Evolutionary conservation across 1,140 invertebrate genomes (phyloP), one percentile per base, ranked within the genome.

Genomic region (Panagrolaimus sp.): DNA sequence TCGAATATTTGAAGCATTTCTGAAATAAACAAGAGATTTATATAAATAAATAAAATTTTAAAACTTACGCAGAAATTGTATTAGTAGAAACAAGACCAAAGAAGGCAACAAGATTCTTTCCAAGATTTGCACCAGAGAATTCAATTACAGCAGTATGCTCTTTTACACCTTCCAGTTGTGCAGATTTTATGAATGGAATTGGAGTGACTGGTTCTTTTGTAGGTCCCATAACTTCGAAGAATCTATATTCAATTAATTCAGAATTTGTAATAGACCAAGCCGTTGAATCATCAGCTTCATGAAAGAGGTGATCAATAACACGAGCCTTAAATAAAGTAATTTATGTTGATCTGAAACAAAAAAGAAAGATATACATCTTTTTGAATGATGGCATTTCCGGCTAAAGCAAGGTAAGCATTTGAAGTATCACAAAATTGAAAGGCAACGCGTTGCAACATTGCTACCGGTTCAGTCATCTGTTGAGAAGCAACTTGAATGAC

Each of bases 381-480:
- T 28, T 58, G 52, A 58, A 58, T 28, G 17, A 58, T 28, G 10
- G 21, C 10, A 21, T 10, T 28, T 28, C 12, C 14, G 10, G 15
- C 12, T 26, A 58, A 21, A 12, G 15, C 21, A 12, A 21, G 28
- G 8, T 58, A 58, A 21, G 28, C 17, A 21, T 21, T 21, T 12
- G 21, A 12, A 21, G 52, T 26, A 24, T 58, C 52, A 26, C 52
- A 58, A 58, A 58, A 28, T 58, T 58, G 52, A 58, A 58, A 58
- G 14, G 52, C 52, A 14, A 58, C 17, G 10, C 28, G 21, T 28
- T 58, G 52, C 4, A 58, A 28, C n/a, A 26, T 21, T 1, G 52
- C 52, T 28, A 58, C 17, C 1, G 52, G 52, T 26, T 58, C 52
- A 26, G 15, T 21, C 32, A 38, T 38, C 2, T 38, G 32, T 12